Evolutionary conservation across 2,888 invertebrate species (phyloP), one percentile per base, ranked within the genome.

Genomic region (Platycnemis pennipes): DNA sequence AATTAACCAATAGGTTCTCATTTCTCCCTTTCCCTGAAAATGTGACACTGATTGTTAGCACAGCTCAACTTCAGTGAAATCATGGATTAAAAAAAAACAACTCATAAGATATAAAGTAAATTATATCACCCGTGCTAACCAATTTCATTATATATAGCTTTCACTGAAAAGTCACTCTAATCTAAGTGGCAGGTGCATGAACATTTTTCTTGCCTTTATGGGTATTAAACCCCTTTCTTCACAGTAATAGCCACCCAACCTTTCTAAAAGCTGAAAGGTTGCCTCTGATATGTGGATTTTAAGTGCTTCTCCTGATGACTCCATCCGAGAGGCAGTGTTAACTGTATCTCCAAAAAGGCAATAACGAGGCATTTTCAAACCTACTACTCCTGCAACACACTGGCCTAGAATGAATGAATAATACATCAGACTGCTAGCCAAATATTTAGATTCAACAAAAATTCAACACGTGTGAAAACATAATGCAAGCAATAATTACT

Each of bases 321-420:
- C 98, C 98, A 98, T 98, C 63, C 98, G 96, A 0, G 98, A 98
- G 0, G 98, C 98, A 0, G 98, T 98, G 96, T 98, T 98, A 0
- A 98, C 98, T 0, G 98, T 98, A 96, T 98, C 98, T 0, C 98
- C 98, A 96, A 98, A 98, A 0, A 98, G 97, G 95, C 98, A 98
- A 96, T 98, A 98, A 0, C 98, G 97, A 0, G 98, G 98, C 98
- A 98, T 98, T 96, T 98, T 98, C 53, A 98, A 97, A 0, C 98
- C 98, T 0, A 98, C 98, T 11, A 98, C 98, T 1, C 98, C 98
- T 0, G 98, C 98, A 0, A 98, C 98, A 96, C 98, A 98, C 94
- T 98, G 98, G 0, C 98, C 98, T 96, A 96, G 96, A 95, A 77
- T 37, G 11, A 77, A 53, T n/a, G 8, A n/a, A 85, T 87, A 87